Percentiles rank a stretch among this genome's conserved stretches.
phyloP scores from a whole-genome alignment of 2,797 vertebrate species.

The Phataginus tricuspis region DNA sequence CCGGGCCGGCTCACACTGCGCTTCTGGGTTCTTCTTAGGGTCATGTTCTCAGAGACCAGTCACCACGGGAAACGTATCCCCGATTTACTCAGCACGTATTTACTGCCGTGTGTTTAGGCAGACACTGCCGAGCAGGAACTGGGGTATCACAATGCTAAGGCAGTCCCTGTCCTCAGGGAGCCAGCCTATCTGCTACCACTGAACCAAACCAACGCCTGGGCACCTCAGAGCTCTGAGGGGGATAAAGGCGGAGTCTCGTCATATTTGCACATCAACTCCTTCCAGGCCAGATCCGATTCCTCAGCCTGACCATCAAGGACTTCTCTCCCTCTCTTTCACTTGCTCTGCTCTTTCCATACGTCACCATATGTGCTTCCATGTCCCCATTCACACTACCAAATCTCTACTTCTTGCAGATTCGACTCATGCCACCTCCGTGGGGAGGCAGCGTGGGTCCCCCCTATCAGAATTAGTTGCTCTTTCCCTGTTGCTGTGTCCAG shows the following conservation, averaged over 20 bases:
- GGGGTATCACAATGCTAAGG: neutral
- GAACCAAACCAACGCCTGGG: neutral
- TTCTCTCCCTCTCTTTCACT: neutral
- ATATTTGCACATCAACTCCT: neutral
- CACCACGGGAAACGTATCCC: neutral
- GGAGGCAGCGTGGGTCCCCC: neutral
- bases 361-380: fast-evolving
- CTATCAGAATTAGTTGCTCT: neutral
- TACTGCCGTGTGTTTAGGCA: no score
- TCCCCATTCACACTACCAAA: neutral
- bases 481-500: neutral
- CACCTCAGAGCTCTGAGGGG: neutral
- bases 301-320: neutral
- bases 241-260: neutral
- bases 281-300: neutral
- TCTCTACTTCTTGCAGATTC: neutral
- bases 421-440: neutral
- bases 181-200: neutral
- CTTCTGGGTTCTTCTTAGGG: neutral
- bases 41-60: neutral
- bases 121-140: no score
- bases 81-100: neutral
- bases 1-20: neutral
- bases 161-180: neutral
- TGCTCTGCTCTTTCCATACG: neutral